Evolutionary conservation across 2,113 vertebrate species (phyloP).

Genomic region (Anser brachyrhynchus): DNA sequence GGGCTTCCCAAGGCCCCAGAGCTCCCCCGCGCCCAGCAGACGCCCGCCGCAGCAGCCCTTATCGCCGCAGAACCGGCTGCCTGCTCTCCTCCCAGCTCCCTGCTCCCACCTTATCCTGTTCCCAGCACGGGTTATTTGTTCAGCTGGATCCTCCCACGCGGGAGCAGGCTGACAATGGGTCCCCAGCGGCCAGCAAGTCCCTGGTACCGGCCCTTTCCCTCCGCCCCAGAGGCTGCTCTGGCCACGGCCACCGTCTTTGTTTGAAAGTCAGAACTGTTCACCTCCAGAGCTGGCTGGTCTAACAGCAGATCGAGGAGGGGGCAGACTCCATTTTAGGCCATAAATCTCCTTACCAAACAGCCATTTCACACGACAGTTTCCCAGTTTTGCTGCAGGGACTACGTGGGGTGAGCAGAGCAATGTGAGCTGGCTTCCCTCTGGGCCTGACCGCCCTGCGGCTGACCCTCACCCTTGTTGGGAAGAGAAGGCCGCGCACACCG

Average conservation of each 20-base stretch:
- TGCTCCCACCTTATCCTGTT: constrained; percentile 54
- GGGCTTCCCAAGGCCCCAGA: background rate
- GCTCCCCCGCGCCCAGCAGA: background rate
- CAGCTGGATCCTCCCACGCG: background rate
- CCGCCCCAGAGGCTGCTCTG: accelerated
- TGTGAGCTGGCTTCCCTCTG: background rate
- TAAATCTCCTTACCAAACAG: background rate
- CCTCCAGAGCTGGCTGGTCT: accelerated
- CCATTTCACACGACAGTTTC: background rate
- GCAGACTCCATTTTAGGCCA: background rate
- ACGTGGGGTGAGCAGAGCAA: background rate
- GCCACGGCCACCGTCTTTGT: accelerated
- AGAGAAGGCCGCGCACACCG: background rate
- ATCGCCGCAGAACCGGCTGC: background rate
- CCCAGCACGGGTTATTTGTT: background rate
- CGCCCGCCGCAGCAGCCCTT: background rate
- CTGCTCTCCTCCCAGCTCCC: constrained; percentile 21
- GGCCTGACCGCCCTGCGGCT: background rate
- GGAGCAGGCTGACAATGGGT: background rate
- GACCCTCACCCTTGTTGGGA: accelerated
- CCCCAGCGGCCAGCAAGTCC: background rate
- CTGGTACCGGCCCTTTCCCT: background rate
- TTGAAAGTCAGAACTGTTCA: background rate
- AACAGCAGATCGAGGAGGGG: background rate
- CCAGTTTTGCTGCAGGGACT: background rate